Percentiles rank a stretch among this genome's conserved stretches.
Evolutionary conservation across 2,113 vertebrate genomes (phyloP).

Genomic region (Phocoena sinus): DNA sequence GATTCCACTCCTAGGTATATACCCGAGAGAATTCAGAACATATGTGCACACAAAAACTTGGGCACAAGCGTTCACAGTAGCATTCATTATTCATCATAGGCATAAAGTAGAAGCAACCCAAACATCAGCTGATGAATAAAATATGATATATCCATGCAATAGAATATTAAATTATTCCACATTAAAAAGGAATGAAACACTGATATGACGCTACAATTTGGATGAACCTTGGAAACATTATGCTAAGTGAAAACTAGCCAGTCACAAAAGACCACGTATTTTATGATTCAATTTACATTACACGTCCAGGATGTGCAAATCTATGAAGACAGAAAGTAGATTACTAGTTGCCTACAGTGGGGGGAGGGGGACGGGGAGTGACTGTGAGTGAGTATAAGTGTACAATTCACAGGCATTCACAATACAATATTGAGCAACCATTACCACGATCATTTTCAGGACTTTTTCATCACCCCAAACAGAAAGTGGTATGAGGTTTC

Average conservation of each 20-base stretch:
- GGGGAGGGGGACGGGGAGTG: not conserved
- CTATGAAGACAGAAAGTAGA: not conserved
- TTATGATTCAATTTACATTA: not conserved
- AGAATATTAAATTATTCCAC: not conserved
- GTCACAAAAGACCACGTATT: not conserved
- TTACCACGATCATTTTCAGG: not conserved
- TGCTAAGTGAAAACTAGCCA: not conserved
- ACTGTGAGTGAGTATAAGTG: not conserved
- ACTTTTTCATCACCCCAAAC: not conserved
- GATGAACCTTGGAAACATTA: not conserved
- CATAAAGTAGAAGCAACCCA: not conserved
- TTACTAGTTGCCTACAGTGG: not conserved
- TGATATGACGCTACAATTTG: not conserved
- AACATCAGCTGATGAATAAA: not conserved
- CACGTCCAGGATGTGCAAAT: not conserved
- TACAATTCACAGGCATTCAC: not conserved
- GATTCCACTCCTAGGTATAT: not conserved
- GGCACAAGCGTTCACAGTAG: not conserved
- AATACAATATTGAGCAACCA: not conserved
- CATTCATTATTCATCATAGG: not conserved
- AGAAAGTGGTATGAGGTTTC: not conserved
- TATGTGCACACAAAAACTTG: not conserved
- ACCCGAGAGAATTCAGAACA: not conserved
- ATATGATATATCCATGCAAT: not conserved
- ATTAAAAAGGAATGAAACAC: not conserved